phyloP scores from a whole-genome alignment of 2,797 vertebrate species.

The Chaenodraco wilsoni region DNA sequence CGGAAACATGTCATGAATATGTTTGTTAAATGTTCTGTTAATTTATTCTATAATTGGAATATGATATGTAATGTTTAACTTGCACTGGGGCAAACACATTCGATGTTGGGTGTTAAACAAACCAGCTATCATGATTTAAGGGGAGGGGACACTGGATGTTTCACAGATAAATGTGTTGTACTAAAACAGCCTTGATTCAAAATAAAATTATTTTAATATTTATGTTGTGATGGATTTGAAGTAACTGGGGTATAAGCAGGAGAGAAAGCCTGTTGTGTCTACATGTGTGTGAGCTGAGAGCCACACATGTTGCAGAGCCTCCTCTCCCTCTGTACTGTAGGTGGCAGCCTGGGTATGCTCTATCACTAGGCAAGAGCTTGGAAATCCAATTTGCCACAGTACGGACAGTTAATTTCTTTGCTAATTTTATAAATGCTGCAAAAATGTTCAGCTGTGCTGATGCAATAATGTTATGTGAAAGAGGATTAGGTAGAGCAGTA shows the following conservation, averaged over 20 bases:
- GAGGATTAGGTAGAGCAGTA: constrained; percentile 80
- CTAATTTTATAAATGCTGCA: constrained; percentile 86
- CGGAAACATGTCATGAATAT: neutral
- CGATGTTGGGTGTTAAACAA: neutral
- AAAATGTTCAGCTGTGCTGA: constrained; percentile 80
- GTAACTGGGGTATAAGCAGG: constrained; percentile 62
- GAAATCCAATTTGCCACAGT: constrained; percentile 83
- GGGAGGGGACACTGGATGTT: constrained; percentile 22
- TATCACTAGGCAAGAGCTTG: constrained; percentile 70
- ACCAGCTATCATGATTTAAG: constrained; percentile 17
- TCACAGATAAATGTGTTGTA: constrained; percentile 47
- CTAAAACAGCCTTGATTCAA: constrained; percentile 54
- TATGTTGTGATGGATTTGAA: constrained; percentile 71
- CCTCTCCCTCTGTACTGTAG: constrained; percentile 79
- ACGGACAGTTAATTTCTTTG: constrained; percentile 85
- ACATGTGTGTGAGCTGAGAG: constrained; percentile 52
- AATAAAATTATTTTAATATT: constrained; percentile 67
- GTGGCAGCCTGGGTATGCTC: constrained; percentile 84
- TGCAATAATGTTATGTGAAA: constrained; percentile 83
- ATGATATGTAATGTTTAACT: neutral
- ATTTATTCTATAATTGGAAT: constrained; percentile 10
- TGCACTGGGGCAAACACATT: constrained; percentile 17
- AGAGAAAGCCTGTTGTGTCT: constrained; percentile 34
- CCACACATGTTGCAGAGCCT: constrained; percentile 64
- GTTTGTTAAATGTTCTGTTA: neutral